Conservation (phyloP, 1,140 invertebrate genomes). For the Habropoda laboriosa region DNA sequence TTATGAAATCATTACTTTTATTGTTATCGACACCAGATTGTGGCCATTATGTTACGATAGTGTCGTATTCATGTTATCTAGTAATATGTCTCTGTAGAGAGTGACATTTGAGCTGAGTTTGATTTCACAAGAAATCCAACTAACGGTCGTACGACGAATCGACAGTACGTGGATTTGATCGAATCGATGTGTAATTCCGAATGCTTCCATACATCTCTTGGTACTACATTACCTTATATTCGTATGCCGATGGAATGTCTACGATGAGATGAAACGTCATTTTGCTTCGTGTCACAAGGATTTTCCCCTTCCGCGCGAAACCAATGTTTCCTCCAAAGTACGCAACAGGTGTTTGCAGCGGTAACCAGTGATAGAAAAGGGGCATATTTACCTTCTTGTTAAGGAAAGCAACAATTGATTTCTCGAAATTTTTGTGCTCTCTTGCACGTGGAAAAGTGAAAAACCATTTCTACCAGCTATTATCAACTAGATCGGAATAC, state of each 20-base stretch:
- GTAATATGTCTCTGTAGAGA: conserved; percentile 11
- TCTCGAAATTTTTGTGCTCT: too few relatives aligned
- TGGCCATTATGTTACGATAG: conserved; percentile 19
- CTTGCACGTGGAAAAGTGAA: too few relatives aligned
- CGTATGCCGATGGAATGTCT: conserved; percentile 42
- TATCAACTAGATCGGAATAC: too few relatives aligned
- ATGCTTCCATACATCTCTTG: conserved; percentile 8
- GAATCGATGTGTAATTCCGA: conserved; percentile 27
- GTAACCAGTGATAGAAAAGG: too few relatives aligned
- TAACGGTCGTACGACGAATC: conserved; percentile 17
- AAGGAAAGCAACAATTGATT: too few relatives aligned
- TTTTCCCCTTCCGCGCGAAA: not conserved
- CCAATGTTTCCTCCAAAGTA: not conserved
- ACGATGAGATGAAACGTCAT: not conserved
- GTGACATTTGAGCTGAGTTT: conserved; percentile 27
- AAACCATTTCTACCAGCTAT: too few relatives aligned
- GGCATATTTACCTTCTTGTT: too few relatives aligned
- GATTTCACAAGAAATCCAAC: conserved; percentile 36
- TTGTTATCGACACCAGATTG: conserved; percentile 40
- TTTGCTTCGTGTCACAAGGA: not conserved
- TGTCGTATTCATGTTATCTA: conserved; percentile 4
- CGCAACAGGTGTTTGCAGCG: too few relatives aligned
- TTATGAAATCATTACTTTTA: conserved; percentile 39
- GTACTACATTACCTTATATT: conserved; percentile 37
- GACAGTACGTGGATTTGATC: conserved; percentile 2